Conservation (phyloP, 2,113 vertebrate species). For the Struthidea cinerea region DNA sequence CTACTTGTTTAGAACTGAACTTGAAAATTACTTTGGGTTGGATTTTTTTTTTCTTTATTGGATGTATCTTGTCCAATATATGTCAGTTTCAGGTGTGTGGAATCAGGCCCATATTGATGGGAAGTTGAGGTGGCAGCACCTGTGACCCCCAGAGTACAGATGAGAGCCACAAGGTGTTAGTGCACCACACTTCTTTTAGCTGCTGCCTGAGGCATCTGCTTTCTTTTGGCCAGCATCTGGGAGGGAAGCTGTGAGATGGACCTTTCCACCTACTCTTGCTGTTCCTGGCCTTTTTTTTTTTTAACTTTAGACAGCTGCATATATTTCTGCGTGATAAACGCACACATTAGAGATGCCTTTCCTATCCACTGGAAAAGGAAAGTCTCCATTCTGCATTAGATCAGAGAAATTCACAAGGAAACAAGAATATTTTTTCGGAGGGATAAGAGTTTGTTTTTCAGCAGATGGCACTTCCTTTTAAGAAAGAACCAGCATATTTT, state of each 20-base stretch:
- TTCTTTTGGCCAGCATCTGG: background rate
- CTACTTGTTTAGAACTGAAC: background rate
- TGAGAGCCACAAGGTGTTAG: background rate
- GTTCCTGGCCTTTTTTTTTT: background rate
- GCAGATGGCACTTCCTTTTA: background rate
- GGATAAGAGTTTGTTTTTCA: background rate
- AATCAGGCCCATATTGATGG: background rate
- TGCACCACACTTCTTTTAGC: background rate
- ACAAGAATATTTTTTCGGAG: background rate
- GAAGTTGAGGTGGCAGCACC: background rate
- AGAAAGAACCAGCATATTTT: background rate
- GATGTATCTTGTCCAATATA: background rate
- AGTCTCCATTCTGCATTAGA: background rate
- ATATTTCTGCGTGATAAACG: background rate
- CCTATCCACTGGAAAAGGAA: background rate
- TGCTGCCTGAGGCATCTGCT: accelerated
- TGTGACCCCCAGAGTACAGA: background rate
- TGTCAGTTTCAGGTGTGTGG: background rate
- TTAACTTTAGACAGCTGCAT: background rate
- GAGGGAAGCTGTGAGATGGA: background rate
- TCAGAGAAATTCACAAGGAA: background rate
- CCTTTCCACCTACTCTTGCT: background rate
- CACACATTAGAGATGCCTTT: background rate
- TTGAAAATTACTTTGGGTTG: background rate
- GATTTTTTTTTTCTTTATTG: background rate